These are phyloP conservation scores for Chaetodon auriga DNA, from an alignment of 2,113 vertebrate genomes.

Conservation along the genomic window DNA sequence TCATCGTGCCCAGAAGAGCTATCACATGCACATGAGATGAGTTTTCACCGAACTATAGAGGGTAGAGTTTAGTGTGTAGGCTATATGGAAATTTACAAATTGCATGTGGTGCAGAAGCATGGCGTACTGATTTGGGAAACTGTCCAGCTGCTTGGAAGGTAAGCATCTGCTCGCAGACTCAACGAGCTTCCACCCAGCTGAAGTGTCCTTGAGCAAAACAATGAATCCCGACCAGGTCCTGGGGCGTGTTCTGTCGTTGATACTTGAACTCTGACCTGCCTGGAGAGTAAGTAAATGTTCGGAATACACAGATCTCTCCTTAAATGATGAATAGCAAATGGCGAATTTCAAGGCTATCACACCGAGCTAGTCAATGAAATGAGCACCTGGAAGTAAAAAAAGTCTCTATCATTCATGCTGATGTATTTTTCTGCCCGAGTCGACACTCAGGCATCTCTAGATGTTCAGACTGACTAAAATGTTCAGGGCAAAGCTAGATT, in stretches of 20 bases:
- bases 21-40: constrained; percentile 27
- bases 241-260: constrained; percentile 6
- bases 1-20: constrained; percentile 22
- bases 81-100: constrained; percentile 16
- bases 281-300: constrained; percentile 40
- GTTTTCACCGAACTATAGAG: constrained; percentile 3
- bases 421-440: constrained; percentile 2
- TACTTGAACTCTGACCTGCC: constrained; percentile 54
- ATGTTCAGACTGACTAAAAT: constrained; percentile 15
- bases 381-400: constrained; percentile 6
- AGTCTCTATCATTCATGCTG: constrained; percentile 6
- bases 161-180: constrained; percentile 23
- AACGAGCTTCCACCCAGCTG: constrained; percentile 14
- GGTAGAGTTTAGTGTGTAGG: not conserved
- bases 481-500: constrained; percentile 39
- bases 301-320: constrained; percentile 23
- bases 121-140: constrained; percentile 15
- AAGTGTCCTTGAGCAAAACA: constrained; percentile 63
- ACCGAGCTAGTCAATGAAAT: constrained; percentile 12
- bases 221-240: constrained; percentile 37
- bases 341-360: constrained; percentile 38
- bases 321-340: constrained; percentile 46
- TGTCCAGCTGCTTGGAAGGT: constrained; percentile 38
- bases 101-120: not conserved
- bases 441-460: constrained; percentile 7